These are phyloP conservation scores for Melipona quadrifasciata DNA, from an alignment of 1,140 invertebrate species.

Conservation along the genomic window DNA sequence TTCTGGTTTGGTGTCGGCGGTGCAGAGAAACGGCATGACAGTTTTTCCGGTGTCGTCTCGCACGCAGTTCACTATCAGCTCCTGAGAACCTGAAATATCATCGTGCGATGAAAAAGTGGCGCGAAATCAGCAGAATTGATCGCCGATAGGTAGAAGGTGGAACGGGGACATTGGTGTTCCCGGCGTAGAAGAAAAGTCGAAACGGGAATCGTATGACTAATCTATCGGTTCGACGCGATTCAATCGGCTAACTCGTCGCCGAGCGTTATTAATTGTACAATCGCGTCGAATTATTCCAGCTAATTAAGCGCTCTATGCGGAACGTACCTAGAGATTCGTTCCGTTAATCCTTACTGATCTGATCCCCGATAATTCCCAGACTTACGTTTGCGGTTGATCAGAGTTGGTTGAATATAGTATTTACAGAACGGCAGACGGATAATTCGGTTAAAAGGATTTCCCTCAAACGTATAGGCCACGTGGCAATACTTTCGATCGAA, in stretches of 20 bases:
- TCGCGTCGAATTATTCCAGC: conserved; percentile 47
- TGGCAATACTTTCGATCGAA: no score
- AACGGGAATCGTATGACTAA: conserved; percentile 20
- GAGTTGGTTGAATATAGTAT: background rate
- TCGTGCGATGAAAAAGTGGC: background rate
- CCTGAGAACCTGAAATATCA: conserved; percentile 85
- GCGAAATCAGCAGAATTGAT: background rate
- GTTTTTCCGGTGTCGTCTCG: conserved; percentile 92
- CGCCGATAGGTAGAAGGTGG: background rate
- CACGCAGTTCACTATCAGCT: conserved; percentile 95
- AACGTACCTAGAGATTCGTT: conserved; percentile 49
- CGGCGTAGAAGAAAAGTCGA: background rate
- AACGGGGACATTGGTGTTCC: background rate
- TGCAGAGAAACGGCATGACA: conserved; percentile 92
- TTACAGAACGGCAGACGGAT: background rate
- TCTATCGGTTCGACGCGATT: conserved; percentile 37
- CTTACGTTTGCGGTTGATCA: conserved; percentile 31
- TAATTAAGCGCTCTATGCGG: conserved; percentile 46
- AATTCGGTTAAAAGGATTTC: conserved; percentile 14
- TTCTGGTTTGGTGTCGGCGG: conserved; percentile 92
- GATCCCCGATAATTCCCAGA: conserved; percentile 43
- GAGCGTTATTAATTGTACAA: conserved; percentile 53
- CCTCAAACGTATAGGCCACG: no score
- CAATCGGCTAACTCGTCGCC: conserved; percentile 38
- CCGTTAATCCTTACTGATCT: conserved; percentile 50